Evolutionary conservation across 2,888 invertebrate genomes (phyloP), one percentile per base, ranked within the genome.

Genomic region (Altica lythri): DNA sequence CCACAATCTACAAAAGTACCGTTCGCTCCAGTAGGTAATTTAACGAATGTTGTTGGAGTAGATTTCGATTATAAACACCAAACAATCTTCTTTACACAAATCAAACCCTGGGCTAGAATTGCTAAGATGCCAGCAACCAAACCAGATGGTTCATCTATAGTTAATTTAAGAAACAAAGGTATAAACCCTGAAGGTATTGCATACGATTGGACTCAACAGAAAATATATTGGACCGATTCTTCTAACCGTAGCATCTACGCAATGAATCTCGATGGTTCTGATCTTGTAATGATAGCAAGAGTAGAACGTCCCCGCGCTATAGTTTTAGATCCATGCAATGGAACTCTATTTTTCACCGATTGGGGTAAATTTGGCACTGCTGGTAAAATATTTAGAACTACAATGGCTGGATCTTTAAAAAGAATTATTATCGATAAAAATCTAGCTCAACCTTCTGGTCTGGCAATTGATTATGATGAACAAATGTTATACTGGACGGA

Each of bases 201-300:
- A 0, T 95, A 95, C 72, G 98, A 99, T 72, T 99, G 98, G 98
- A 93, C 97, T 0, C 94, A 94, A 65, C 91, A 92, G 72, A 97
- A 96, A 75, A 86, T 99, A 27, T 98, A 97, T 75, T 99, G 96
- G 95, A 95, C 97, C 0, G 98, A 98, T 70, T 93, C 94, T 18
- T 89, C 91, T 0, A 95, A 95, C 66, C 93, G 92, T 67, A 92
- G 92, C 8, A 95, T 96, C 50, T 95, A 95, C 69, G 91, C 95
- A 0, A 93, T 97, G 91, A 94, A 95, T 71, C 77, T 92, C 14
- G 92, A 95, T 69, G 92, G 94, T 1, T 81, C 86, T 0, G 88
- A 92, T 65, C 77, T 92, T 40, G 92, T 95, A 0, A 94, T 93
- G 89, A 93, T 98, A 51, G 90, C 94, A 0, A 81, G 91, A 66